phyloP scores from a whole-genome alignment of 1,140 invertebrate species.

The Cotesia vestalis region DNA sequence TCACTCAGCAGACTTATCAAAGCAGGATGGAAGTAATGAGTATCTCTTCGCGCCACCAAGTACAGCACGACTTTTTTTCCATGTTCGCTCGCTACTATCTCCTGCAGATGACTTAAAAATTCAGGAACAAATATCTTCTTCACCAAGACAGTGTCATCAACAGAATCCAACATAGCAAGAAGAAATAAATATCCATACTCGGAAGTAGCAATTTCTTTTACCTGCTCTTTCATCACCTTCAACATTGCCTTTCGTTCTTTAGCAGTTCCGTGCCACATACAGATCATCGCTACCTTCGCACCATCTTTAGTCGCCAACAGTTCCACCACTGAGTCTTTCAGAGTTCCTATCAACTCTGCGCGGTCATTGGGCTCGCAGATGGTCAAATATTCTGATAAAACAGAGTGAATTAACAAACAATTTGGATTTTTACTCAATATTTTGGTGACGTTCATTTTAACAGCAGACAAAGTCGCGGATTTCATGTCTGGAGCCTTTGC shows the following conservation, averaged over 20 bases:
- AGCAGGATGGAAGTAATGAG: constrained; percentile 77
- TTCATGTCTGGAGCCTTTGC: constrained; percentile 74
- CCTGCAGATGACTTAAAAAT: constrained; percentile 76
- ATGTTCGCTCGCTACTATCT: constrained; percentile 77
- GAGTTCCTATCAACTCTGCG: constrained; percentile 76
- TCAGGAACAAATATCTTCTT: constrained; percentile 84
- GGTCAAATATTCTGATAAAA: constrained; percentile 82
- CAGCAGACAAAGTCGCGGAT: constrained; percentile 73
- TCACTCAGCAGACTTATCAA: constrained; percentile 75
- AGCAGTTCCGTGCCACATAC: constrained; percentile 87
- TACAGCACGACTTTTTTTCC: constrained; percentile 82
- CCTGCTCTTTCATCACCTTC: constrained; percentile 87
- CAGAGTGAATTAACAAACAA: constrained; percentile 75
- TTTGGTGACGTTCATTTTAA: constrained; percentile 75
- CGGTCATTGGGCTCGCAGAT: constrained; percentile 74
- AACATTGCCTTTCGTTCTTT: constrained; percentile 78
- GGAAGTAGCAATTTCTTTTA: constrained; percentile 81
- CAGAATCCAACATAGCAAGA: constrained; percentile 85
- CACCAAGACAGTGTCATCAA: constrained; percentile 92
- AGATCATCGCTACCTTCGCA: constrained; percentile 78
- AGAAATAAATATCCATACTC: constrained; percentile 87
- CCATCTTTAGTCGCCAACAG: constrained; percentile 88
- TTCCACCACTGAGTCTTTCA: constrained; percentile 76
- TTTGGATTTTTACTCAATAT: constrained; percentile 77
- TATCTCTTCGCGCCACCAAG: constrained; percentile 82